Conservation (phyloP, 92 coral and sea anemone species). For the Pocillopora meandrina region DNA sequence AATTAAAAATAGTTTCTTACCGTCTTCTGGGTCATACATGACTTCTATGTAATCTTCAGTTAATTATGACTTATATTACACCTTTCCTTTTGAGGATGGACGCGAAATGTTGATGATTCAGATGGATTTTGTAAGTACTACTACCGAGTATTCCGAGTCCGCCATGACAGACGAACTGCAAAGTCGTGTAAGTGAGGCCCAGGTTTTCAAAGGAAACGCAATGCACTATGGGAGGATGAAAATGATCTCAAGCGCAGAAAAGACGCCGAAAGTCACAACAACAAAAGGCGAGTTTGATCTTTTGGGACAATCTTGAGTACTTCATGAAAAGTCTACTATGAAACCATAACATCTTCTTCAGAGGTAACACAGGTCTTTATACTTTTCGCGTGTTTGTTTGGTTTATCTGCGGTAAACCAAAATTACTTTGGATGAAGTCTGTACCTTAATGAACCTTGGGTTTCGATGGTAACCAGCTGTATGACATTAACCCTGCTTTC, state of each 20-base stretch:
- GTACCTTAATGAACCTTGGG: constrained; percentile 15
- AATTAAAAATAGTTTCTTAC: constrained; percentile 54
- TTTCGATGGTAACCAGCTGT: constrained; percentile 49
- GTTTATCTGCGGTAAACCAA: background rate
- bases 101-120: constrained; percentile 36
- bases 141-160: constrained; percentile 24
- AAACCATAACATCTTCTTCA: background rate
- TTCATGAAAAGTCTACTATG: constrained; percentile 18
- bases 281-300: constrained; percentile 34
- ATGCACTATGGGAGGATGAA: constrained; percentile 43
- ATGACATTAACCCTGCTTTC: background rate
- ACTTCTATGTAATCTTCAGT: constrained; percentile 4
- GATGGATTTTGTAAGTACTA: constrained; percentile 20
- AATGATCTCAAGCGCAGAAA: background rate
- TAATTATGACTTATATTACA: background rate
- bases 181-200: background rate
- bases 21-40: constrained; percentile 97
- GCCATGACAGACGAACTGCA: constrained; percentile 70
- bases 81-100: background rate
- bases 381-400: background rate
- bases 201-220: constrained; percentile 30
- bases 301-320: background rate
- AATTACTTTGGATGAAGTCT: background rate
- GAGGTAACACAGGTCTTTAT: constrained; percentile 12
- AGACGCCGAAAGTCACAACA: constrained; percentile 59